These are phyloP conservation scores for Naja naja DNA, from an alignment of 2,113 vertebrate genomes.

Conservation along the genomic window DNA sequence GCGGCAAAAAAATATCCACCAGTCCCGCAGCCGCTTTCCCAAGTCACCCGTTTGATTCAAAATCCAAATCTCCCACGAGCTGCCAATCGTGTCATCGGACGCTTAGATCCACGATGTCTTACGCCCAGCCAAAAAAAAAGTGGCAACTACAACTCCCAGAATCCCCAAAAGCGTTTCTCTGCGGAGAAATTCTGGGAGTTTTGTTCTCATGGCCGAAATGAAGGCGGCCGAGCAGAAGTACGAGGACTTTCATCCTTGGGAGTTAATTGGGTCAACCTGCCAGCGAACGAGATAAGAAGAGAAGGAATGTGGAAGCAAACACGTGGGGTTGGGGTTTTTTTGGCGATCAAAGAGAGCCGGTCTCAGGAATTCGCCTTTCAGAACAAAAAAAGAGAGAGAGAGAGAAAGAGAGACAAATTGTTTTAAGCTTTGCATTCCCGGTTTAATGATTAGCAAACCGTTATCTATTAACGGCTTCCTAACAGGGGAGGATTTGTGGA, in stretches of 20 bases:
- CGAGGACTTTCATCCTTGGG: neutral
- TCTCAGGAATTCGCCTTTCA: neutral
- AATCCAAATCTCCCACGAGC: neutral
- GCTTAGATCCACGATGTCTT: neutral
- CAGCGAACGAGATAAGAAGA: neutral
- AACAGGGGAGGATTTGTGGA: neutral
- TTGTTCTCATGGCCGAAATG: neutral
- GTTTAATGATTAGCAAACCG: neutral
- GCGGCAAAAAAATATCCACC: neutral
- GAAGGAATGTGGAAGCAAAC: neutral
- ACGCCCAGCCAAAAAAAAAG: neutral
- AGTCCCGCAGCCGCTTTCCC: neutral
- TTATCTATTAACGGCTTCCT: neutral
- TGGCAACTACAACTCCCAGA: neutral
- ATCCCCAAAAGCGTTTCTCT: neutral
- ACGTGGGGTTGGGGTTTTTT: neutral
- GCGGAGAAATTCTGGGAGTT: neutral
- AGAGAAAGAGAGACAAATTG: neutral
- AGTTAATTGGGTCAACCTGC: neutral
- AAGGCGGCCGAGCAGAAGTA: neutral
- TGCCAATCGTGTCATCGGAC: neutral
- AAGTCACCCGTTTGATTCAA: neutral
- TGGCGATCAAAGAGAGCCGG: neutral
- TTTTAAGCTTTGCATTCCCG: neutral
- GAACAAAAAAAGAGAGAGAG: no score